phyloP scores from a whole-genome alignment of 2,797 vertebrate genomes.

The Clarias pachynema region DNA sequence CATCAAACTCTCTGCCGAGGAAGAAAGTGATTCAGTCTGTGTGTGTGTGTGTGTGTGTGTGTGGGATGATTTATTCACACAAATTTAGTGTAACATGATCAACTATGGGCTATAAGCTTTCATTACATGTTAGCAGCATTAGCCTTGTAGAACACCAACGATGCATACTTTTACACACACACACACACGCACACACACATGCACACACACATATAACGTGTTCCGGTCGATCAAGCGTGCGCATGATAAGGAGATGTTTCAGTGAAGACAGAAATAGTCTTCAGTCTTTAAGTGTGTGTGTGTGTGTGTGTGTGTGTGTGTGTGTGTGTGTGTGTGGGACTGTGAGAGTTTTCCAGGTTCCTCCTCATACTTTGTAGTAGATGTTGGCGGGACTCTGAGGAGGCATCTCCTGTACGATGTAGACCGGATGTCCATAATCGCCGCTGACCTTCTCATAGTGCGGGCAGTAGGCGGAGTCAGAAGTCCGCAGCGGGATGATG shows the following conservation, averaged over 20 bases:
- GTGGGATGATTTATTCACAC: neutral
- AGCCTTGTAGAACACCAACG: neutral
- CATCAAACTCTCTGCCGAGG: neutral
- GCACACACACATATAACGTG: neutral
- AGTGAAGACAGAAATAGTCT: neutral
- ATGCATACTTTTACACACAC: neutral
- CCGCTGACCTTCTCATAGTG: conserved; percentile 82
- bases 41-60: too few species aligned
- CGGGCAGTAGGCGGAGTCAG: conserved; percentile 78
- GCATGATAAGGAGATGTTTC: neutral
- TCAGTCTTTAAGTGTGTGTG: neutral
- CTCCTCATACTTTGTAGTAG: conserved; percentile 81
- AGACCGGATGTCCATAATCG: conserved; percentile 79
- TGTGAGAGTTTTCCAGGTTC: conserved; percentile 11
- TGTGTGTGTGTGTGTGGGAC: conserved; percentile 4
- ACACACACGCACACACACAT: neutral
- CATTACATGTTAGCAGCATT: conserved; percentile 5
- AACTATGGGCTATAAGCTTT: neutral
- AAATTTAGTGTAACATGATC: too few species aligned
- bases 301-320: conserved; percentile 8
- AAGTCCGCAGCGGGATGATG: conserved; percentile 69
- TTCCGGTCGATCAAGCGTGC: neutral
- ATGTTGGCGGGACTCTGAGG: conserved; percentile 79
- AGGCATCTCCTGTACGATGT: conserved; percentile 78
- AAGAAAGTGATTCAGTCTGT: neutral